phyloP scores from a whole-genome alignment of 2,888 invertebrate genomes.

The Allophyes oxyacanthae region DNA sequence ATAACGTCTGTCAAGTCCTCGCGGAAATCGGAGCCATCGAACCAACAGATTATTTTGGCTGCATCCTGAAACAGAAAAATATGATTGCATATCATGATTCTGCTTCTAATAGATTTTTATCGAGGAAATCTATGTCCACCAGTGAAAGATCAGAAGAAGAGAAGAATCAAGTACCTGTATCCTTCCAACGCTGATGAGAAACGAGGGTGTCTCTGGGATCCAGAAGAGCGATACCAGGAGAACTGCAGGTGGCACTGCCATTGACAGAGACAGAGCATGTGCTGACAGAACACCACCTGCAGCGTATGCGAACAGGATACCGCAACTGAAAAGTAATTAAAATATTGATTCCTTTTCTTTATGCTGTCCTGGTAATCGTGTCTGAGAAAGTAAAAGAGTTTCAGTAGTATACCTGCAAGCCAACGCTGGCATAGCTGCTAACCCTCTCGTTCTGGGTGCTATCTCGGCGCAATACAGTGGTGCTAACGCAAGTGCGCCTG shows the following conservation, averaged over 20 bases:
- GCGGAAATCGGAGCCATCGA: slow-evolving; percentile 84
- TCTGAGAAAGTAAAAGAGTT: too few relatives aligned
- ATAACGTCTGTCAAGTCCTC: slow-evolving; percentile 85
- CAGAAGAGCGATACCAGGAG: slow-evolving; percentile 79
- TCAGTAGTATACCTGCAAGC: slow-evolving; percentile 74
- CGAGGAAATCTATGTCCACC: too few relatives aligned
- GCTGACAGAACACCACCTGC: slow-evolving; percentile 82
- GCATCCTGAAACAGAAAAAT: slow-evolving; percentile 70
- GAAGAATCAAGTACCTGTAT: slow-evolving; percentile 71
- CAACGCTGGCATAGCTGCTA: slow-evolving; percentile 82
- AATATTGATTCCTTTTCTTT: neutral
- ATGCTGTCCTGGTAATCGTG: slow-evolving; percentile 3
- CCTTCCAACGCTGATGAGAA: slow-evolving; percentile 80
- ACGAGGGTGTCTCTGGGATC: slow-evolving; percentile 84
- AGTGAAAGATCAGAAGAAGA: too few relatives aligned
- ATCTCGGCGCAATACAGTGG: slow-evolving; percentile 85
- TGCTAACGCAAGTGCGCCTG: slow-evolving; percentile 78
- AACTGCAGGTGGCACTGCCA: slow-evolving; percentile 77
- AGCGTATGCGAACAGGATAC: slow-evolving; percentile 81
- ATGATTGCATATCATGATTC: too few relatives aligned
- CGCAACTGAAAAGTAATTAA: slow-evolving; percentile 71
- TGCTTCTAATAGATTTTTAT: too few relatives aligned
- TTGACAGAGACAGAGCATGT: slow-evolving; percentile 78
- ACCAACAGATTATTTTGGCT: slow-evolving; percentile 86
- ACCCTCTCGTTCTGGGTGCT: slow-evolving; percentile 78